Percentiles rank a stretch among this genome's conserved stretches.
Evolutionary conservation across 92 coral and sea anemone species (phyloP).

Genomic region (Actinostola sp.): DNA sequence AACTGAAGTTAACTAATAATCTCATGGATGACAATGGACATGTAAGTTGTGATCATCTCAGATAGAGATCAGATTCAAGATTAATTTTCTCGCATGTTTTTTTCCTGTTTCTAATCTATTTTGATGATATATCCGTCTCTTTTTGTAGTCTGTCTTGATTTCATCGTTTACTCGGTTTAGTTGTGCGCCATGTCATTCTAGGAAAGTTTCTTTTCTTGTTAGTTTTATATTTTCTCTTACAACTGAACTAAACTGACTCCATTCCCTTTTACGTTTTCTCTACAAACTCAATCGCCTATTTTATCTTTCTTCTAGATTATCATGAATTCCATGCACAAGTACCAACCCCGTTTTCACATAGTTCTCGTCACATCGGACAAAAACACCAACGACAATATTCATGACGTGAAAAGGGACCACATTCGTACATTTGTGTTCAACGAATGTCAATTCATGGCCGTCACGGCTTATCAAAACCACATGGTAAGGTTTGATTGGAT

Average conservation of each 20-base stretch:
- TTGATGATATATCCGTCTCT: no score
- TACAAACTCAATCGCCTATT: background rate
- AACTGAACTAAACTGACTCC: no score
- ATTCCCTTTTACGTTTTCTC: background rate
- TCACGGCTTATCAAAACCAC: constrained; percentile 95
- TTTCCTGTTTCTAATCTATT: no score
- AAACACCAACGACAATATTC: constrained; percentile 58
- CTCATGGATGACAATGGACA: constrained; percentile 99
- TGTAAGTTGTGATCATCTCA: constrained; percentile 55
- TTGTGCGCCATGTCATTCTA: no score
- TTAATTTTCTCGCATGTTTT: background rate
- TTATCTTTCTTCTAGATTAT: constrained; percentile 73
- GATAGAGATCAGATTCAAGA: no score
- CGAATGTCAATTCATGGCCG: constrained; percentile 95
- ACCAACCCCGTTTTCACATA: constrained; percentile 98
- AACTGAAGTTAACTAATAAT: constrained; percentile 95
- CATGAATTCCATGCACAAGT: constrained; percentile 98
- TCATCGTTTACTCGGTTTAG: no score
- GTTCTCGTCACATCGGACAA: constrained; percentile 82
- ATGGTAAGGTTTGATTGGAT: constrained; percentile 67
- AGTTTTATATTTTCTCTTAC: no score
- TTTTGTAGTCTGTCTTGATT: no score
- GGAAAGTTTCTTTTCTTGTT: no score
- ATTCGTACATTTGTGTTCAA: constrained; percentile 86
- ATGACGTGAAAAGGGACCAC: constrained; percentile 64